Evolutionary conservation across 2,888 invertebrate genomes (phyloP).

Genomic region (Ichneumoninae sp.): DNA sequence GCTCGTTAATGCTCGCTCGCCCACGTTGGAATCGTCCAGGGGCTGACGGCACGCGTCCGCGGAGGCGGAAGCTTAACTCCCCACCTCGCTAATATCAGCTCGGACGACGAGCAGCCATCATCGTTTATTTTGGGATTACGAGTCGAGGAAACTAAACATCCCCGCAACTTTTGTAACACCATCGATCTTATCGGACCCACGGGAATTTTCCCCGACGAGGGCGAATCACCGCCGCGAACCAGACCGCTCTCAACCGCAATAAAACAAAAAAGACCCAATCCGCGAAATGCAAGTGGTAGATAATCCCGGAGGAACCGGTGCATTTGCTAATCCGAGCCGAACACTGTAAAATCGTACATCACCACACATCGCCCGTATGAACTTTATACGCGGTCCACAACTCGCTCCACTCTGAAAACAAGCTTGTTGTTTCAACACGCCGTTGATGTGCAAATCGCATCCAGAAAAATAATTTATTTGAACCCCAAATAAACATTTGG

Average conservation of each 20-base stretch:
- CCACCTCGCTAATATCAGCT: slow-evolving; percentile 32
- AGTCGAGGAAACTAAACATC: slow-evolving; percentile 41
- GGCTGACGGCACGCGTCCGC: slow-evolving; percentile 33
- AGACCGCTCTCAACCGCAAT: slow-evolving; percentile 53
- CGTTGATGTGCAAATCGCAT: no score
- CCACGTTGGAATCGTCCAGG: slow-evolving; percentile 55
- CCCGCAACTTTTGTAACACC: slow-evolving; percentile 69
- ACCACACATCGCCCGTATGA: background rate
- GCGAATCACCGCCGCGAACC: slow-evolving; percentile 26
- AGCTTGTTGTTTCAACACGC: no score
- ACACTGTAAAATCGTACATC: background rate
- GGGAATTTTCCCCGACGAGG: slow-evolving; percentile 54
- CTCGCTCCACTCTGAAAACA: no score
- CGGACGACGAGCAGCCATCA: slow-evolving; percentile 33
- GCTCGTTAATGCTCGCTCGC: slow-evolving; percentile 62
- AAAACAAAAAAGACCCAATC: slow-evolving; percentile 1
- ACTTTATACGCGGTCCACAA: background rate
- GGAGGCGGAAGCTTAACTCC: slow-evolving; percentile 41
- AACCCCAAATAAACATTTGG: no score
- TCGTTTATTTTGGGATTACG: slow-evolving; percentile 28
- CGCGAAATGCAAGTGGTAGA: background rate
- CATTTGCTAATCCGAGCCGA: slow-evolving; percentile 3
- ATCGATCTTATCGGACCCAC: slow-evolving; percentile 76
- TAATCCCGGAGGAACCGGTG: background rate
- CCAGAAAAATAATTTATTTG: no score